Percentiles rank a stretch among this genome's conserved stretches.
Conservation (phyloP, 2,113 vertebrate genomes). For the Sterrhoptilus dennistouni region DNA sequence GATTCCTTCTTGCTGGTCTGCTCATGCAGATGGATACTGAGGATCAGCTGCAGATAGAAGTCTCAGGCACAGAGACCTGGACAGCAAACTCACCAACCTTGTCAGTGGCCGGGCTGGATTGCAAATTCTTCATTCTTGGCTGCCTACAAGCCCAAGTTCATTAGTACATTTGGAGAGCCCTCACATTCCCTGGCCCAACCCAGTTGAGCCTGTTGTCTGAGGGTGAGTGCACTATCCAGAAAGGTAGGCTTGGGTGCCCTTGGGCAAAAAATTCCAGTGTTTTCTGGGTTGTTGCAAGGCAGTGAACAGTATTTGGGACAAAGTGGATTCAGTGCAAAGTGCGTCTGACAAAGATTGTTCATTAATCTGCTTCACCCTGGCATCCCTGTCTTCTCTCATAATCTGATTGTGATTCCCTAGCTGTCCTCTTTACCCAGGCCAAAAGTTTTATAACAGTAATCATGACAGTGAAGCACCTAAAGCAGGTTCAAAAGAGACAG, state of each 20-base stretch:
- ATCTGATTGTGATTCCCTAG: not conserved
- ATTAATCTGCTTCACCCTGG: not conserved
- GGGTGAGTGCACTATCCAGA: not conserved
- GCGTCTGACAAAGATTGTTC: not conserved
- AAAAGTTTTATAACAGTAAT: not conserved
- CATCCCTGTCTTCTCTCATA: not conserved
- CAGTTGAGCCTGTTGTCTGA: not conserved
- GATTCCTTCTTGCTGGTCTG: not conserved
- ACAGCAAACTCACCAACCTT: not conserved
- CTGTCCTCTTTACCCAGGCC: not conserved
- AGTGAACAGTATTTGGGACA: not conserved
- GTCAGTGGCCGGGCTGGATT: not conserved
- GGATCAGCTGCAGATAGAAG: not conserved
- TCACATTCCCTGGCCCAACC: not conserved
- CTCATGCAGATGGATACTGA: not conserved
- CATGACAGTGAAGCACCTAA: not conserved
- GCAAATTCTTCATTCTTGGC: not conserved
- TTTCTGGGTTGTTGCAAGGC: slow-evolving; percentile 3
- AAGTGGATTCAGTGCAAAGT: not conserved
- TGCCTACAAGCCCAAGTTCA: not conserved
- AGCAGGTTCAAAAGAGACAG: not conserved
- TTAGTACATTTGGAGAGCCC: not conserved
- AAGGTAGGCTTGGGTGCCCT: slow-evolving; percentile 5
- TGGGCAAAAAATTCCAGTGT: not conserved
- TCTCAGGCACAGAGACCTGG: not conserved